These are phyloP conservation scores for Meghimatium bilineatum DNA, from an alignment of 2,888 invertebrate species.

Conservation along the genomic window DNA sequence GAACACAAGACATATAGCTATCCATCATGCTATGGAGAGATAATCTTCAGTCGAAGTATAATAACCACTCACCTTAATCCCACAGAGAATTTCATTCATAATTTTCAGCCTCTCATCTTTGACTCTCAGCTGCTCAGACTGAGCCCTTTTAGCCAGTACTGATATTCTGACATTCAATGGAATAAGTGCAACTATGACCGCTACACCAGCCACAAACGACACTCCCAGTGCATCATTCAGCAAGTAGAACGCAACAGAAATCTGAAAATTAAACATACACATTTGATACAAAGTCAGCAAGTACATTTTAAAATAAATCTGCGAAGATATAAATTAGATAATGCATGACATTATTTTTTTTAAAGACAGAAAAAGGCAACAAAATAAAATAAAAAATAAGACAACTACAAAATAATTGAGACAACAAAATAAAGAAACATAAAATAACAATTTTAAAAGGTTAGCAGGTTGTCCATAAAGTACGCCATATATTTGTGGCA, in stretches of 20 bases:
- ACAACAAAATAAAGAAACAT: no score
- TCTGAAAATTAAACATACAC: slow-evolving; percentile 76
- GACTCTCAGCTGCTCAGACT: slow-evolving; percentile 88
- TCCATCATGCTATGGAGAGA: no score
- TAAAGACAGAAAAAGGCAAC: neutral
- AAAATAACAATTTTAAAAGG: no score
- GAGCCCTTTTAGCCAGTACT: slow-evolving; percentile 50
- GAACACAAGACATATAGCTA: no score
- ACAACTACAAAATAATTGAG: no score
- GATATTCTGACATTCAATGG: slow-evolving; percentile 60
- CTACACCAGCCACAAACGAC: slow-evolving; percentile 90
- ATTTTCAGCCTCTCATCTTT: slow-evolving; percentile 95
- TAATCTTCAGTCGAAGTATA: neutral
- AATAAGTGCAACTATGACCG: slow-evolving; percentile 93
- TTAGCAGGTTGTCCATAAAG: no score
- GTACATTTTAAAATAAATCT: slow-evolving; percentile 86
- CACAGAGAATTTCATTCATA: slow-evolving; percentile 94
- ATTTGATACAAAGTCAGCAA: slow-evolving; percentile 63
- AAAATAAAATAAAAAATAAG: no score
- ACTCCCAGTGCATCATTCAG: slow-evolving; percentile 79
- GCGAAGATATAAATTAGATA: neutral
- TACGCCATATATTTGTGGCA: no score
- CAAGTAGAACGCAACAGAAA: slow-evolving; percentile 85
- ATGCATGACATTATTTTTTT: neutral
- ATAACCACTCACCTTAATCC: slow-evolving; percentile 78